Base-by-base conservation (phyloP, 2,797 vertebrate genomes). In the Danio tinwini region DNA sequence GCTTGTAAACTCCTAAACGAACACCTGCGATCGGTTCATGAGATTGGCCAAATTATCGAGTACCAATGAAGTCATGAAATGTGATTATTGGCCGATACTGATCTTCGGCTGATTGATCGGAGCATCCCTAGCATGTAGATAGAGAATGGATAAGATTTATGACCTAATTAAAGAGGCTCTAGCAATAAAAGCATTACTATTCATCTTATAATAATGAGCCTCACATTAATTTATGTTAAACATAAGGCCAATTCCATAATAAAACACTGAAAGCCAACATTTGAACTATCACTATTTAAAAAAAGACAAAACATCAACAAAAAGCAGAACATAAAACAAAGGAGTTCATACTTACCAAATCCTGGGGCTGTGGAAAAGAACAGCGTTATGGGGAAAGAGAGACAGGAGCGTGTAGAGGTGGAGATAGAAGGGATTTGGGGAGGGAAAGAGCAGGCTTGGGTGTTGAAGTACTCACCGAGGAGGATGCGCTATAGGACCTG, bases 401-500 rank as follows among this genome's bases (percentile, higher is more conserved):
- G 74, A 52, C 58, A 63, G 62, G 70, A 84, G 80, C 82, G 81
- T 78, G 84, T 80, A 75, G 90, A 82, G 87, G 78, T 52, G 47
- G 63, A 79, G 73, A 81, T 62, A 49, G 61, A 69, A 74, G 52
- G 63, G 65, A 80, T 65, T 53, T 47, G 88, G 87, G 88, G 90
- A 74, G 85, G 77, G 85, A 81, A 78, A 82, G 64, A 78, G 72
- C 86, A 84, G 84, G 85, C 92, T 88, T 83, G 85, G 92, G 89
- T 88, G 76, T 88, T 89, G 88, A 88, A 88, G 91, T 93, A 99
- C 98, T 99, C 97, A 99, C 98, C 97, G 98, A 99, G 92, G 98
- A 96, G 8, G 98, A 99, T 87, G 90, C 93, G 93, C 97, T 99
- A 96, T 98, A 98, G 82, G 98, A 98, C 92, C 97, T 94, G 93